Base-by-base conservation (phyloP, 2,113 vertebrate genomes). In the Podarcis cretensis region DNA sequence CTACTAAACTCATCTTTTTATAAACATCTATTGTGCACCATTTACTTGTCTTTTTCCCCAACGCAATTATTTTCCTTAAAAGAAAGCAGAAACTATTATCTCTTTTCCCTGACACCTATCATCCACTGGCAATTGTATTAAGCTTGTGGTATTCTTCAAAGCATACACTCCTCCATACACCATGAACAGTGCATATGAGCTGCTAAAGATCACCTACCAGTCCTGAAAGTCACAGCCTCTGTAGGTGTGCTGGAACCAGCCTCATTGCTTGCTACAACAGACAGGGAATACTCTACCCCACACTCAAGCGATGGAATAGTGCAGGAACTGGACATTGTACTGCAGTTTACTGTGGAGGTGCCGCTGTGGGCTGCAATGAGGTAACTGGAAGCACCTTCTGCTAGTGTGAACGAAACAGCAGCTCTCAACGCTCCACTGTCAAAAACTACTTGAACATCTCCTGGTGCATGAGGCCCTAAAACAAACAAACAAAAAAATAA, bases 231-330 rank as follows among this genome's bases (percentile, higher is more conserved):
- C 68, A 90, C 91, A 16, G 97, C 90, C 0, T 94, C 73, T 2
- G 98, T 95, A 6, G 98, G 97, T 25, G 43, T 82, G 92, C 98
- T 99, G 81, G 97, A 92, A 48, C 99, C 99, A 4, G 97, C 99
- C 0, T 94, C 89, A 21, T 99, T 99, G 30, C 92, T 86, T 14
- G 98, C 98, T 16, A 83, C 90, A 65, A 99, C 97, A 3, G 92
- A 94, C 79, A 99, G 65, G 0, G 94, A 89, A 88, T 98, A 97
- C 68, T 98, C 97, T 74, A 97, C 97, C 35, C 98, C 92, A 25
- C 98, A 99, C 6, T 89, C 95, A n/a, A 98, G 95, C 0, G 97
- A 95, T 1, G 88, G 73, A 87, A 99, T 96, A 65, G 74, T 82
- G 68, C 98, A 99, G 93, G 92, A 96, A 43, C 69, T 93, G 6